These are phyloP conservation scores for Piscicola geometra DNA, from an alignment of 2,888 invertebrate genomes.

Conservation along the genomic window DNA sequence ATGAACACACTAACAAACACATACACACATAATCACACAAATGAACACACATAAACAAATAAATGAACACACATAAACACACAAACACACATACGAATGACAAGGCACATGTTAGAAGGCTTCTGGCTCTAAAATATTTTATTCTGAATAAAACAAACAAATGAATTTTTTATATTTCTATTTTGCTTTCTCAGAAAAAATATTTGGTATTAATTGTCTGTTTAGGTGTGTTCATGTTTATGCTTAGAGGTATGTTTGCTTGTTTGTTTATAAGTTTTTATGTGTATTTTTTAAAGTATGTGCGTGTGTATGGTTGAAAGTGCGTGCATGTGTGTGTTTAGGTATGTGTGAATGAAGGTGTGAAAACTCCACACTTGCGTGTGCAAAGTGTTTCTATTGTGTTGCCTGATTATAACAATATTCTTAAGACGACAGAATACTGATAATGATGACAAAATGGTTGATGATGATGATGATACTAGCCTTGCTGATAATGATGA, in stretches of 20 bases:
- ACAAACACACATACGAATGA: background rate
- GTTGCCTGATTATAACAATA: too few species aligned
- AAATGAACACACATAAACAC: background rate
- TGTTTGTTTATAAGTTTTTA: background rate
- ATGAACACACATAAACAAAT: background rate
- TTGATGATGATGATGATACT: too few species aligned
- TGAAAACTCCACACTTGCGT: too few species aligned
- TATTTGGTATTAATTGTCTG: too few species aligned
- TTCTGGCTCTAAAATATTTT: background rate
- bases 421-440: too few species aligned
- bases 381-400: too few species aligned
- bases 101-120: background rate
- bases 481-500: too few species aligned
- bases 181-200: too few species aligned
- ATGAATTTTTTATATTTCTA: too few species aligned
- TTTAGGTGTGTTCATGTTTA: background rate
- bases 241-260: background rate
- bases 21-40: too few species aligned
- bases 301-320: slow-evolving; percentile 3
- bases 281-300: background rate
- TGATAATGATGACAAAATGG: too few species aligned
- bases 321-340: slow-evolving; percentile 8
- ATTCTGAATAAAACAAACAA: background rate
- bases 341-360: background rate
- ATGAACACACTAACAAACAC: too few species aligned